Evolutionary conservation across 2,888 invertebrate species (phyloP), one percentile per base, ranked within the genome.

Genomic region (Nephrotoma flavescens): DNA sequence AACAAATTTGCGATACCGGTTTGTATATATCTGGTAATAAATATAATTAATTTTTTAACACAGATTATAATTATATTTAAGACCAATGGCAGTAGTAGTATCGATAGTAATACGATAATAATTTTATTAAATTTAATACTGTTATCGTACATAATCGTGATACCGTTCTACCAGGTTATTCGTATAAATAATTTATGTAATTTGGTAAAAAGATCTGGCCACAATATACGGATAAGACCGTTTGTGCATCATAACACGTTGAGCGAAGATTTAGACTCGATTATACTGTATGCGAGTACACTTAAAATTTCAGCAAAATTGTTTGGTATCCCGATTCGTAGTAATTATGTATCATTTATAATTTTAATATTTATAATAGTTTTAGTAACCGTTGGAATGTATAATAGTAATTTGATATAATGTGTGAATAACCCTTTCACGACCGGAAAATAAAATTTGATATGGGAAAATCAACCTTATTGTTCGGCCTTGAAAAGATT

Each of bases 171-270:
- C 85, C 91, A 96, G 95, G 11, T 19, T 3, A 44, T 44, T 11
- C 12, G 19, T 6, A 19, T 85, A 31, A 85, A 85, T 45, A 44
- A 85, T 85, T 85, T 85, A 45, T 42, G 85, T 85, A 44, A 45
- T 45, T 7, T 44, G 45, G 44, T 85, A 15, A 85, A 44, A 45
- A 85, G n/a, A 11, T 85, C 95, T 87, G 97, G 97, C 0, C 96
- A 96, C 91, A 95, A 96, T 91, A 93, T 96, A 86, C 93, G 96
- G 86, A 94, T 95, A 12, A 93, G 96, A 0, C 96, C 96, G 0
- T 96, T 96, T 90, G 94, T 96, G 2, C 96, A 96, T 91, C 96
- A 96, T 90, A 94, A 95, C 89, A 95, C 96, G 7, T 93, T 96
- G 0, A 94, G 94, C 86, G 94, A 94, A 88, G 96, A 96, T 92